Evolutionary conservation across 2,888 invertebrate genomes (phyloP).

Genomic region (Halictus quadricinctus): DNA sequence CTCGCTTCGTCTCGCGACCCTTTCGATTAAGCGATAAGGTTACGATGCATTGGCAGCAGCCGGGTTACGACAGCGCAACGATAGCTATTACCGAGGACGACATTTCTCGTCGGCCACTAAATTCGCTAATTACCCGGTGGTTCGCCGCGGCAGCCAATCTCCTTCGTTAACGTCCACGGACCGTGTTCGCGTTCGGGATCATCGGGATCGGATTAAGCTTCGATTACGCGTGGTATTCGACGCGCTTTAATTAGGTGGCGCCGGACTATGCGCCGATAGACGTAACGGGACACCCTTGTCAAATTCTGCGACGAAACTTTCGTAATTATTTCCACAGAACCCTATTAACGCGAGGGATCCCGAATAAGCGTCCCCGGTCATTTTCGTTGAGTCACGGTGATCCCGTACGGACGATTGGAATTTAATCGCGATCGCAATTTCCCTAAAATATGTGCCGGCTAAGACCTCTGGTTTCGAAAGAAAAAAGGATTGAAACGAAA

Average conservation of each 20-base stretch:
- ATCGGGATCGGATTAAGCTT: slow-evolving; percentile 69
- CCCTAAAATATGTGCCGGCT: neutral
- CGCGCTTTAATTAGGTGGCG: slow-evolving; percentile 74
- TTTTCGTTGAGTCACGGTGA: neutral
- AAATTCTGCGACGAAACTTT: slow-evolving; percentile 26
- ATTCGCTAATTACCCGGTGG: slow-evolving; percentile 64
- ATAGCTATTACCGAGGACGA: slow-evolving; percentile 19
- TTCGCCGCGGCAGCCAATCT: slow-evolving; percentile 36
- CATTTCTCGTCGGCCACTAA: slow-evolving; percentile 30
- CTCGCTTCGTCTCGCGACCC: neutral
- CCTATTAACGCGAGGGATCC: neutral
- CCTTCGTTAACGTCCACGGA: slow-evolving; percentile 38
- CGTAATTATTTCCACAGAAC: slow-evolving; percentile 40
- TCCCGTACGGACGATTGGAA: neutral
- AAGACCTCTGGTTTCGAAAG: neutral
- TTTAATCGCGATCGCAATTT: neutral
- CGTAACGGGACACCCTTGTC: slow-evolving; percentile 59
- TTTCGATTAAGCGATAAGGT: slow-evolving; percentile 8
- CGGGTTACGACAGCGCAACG: slow-evolving; percentile 9
- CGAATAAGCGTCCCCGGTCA: neutral
- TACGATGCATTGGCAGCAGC: neutral
- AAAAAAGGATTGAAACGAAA: neutral
- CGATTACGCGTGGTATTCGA: slow-evolving; percentile 75
- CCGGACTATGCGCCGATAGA: slow-evolving; percentile 26
- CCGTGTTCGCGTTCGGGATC: slow-evolving; percentile 12